Evolutionary conservation across 2,888 invertebrate genomes (phyloP), one percentile per base, ranked within the genome.

Genomic region (Synergus japonicus): DNA sequence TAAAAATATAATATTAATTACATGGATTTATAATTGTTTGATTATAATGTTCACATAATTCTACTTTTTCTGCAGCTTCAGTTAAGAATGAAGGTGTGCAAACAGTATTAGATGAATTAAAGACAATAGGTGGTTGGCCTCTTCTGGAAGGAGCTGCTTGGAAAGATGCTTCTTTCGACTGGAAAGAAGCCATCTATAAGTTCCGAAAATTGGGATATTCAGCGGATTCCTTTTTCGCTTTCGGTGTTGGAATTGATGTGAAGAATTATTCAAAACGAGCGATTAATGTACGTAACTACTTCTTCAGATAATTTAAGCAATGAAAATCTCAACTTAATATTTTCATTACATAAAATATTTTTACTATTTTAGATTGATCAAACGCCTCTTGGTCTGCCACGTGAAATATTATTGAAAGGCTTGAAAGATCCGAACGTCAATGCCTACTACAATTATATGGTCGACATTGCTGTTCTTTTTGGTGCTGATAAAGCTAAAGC

Each of bases 71-170:
- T 37, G 37, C 37, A 81, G 82, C 2, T 1, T 37, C 46, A 76
- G 79, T 83, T 22, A 76, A 83, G 1, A 69, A 83, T 58, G 76
- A 46, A 7, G 76, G 78, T 2, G 91, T 96, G 65, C 92, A 93
- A 9, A 97, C 98, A 0, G 94, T 98, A 66, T 92, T 94, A 79
- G 93, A 94, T 0, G 95, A 97, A 90, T 92, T 98, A 78, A 93
- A 94, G 46, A 93, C 94, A 29, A 93, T 98, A 41, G 98, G 98
- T 0, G 98, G 98, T 8, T 98, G 98, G 98, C 98, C 98, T 0
- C 96, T 97, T 15, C 93, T 98, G 63, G 96, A 96, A 83, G 97
- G 96, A 0, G 93, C 94, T 46, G 84, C 90, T 0, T 98, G 97
- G 97, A 94, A 95, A 85, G 95, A 94, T 9, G 92, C 92, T 0